Percentiles rank a stretch among this genome's conserved stretches.
phyloP scores from a whole-genome alignment of 2,888 invertebrate genomes.

The Colletes collaris region DNA sequence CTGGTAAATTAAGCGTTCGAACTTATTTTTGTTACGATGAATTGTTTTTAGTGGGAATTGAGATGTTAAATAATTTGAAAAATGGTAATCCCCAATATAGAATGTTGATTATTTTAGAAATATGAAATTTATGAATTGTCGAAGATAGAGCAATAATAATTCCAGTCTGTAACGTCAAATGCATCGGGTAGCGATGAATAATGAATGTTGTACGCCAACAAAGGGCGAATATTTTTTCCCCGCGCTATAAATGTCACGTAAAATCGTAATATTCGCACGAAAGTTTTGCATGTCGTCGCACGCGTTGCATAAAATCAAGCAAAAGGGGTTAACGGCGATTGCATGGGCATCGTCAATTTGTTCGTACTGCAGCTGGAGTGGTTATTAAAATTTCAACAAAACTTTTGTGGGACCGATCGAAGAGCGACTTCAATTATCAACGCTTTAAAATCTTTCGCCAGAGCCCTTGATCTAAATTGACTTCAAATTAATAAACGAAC shows the following conservation, averaged over 20 bases:
- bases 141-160: too few relatives aligned
- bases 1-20: too few relatives aligned
- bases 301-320: not conserved
- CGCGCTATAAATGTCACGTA: not conserved
- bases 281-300: not conserved
- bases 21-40: too few relatives aligned
- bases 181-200: too few relatives aligned
- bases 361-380: not conserved
- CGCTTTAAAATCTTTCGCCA: not conserved
- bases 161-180: too few relatives aligned
- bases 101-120: too few relatives aligned
- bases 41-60: too few relatives aligned
- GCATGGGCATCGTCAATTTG: not conserved
- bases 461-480: not conserved
- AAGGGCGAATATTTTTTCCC: constrained; percentile 1
- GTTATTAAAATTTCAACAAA: not conserved
- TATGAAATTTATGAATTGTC: too few relatives aligned
- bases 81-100: too few relatives aligned
- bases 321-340: constrained; percentile 9
- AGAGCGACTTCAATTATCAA: not conserved
- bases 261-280: constrained; percentile 7
- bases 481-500: not conserved
- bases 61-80: too few relatives aligned
- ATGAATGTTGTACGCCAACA: too few relatives aligned
- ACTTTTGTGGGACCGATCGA: not conserved